Base-by-base conservation (phyloP, 2,113 vertebrate genomes). In the Sceloporus tristichus region DNA sequence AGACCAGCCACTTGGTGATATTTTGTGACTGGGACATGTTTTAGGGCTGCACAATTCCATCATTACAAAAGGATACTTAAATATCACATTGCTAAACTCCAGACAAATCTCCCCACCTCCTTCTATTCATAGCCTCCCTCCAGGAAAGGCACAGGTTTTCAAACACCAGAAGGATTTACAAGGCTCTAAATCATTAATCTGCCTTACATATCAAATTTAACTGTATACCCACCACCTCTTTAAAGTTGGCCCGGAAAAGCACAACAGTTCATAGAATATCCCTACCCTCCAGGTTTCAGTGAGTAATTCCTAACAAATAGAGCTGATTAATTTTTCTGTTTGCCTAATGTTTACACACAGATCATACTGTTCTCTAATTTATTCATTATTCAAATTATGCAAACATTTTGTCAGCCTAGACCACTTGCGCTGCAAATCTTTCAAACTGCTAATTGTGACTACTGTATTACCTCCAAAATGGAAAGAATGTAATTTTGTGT, bases 331-430 rank as follows among this genome's bases (percentile, higher is more conserved):
- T 87, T 59, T 78, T 90, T 81, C 91, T 88, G 42, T 88, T 92
- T 25, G 85, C 90, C 92, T 89, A 92, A 82, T 4, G 1, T 81
- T 82, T 76, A 90, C 88, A 86, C 93, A 92, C 88, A 90, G 85
- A 91, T 90, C 84, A 78, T 84, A 73, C 88, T 91, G 91, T 93
- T 88, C 87, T 90, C 90, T 90, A 91, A 91, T 79, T 84, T 76
- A 92, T 93, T 94, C 54, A 1, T 94, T 95, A 94, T 79, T 93
- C 87, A 27, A 90, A 90, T 95, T 93, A 92, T 89, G 93, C 92
- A 94, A 94, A 91, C 78, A 91, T 92, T 94, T 91, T 95, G 93
- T 94, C 77, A 13, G 92, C 84, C 93, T 93, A 92, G 93, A 94
- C 91, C 84, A 68, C 82, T 78, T 92, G 29, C 62, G 89, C 95